phyloP scores from a whole-genome alignment of 2,888 invertebrate genomes.

The Agrotis ipsilon region DNA sequence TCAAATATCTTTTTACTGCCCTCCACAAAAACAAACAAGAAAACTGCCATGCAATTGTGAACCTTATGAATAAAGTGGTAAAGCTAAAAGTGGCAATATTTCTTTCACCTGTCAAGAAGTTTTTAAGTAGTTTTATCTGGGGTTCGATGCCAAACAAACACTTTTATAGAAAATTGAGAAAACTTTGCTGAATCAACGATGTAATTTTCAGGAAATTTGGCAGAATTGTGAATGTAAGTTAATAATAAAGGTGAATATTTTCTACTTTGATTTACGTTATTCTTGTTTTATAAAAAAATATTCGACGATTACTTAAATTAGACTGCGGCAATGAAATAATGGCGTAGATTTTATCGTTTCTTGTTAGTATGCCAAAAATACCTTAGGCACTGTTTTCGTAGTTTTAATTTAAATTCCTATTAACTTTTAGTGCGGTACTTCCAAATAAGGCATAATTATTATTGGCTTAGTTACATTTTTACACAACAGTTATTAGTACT shows the following conservation, averaged over 20 bases:
- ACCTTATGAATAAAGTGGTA: conserved; percentile 5
- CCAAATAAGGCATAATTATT: too few relatives aligned
- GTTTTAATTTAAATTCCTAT: not conserved
- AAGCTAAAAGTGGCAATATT: conserved; percentile 16
- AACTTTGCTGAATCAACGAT: conserved; percentile 27
- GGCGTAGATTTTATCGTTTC: conserved; percentile 2
- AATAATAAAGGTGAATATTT: not conserved
- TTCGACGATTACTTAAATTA: conserved; percentile 16
- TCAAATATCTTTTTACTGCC: not conserved
- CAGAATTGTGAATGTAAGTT: conserved; percentile 27
- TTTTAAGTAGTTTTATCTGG: conserved; percentile 55
- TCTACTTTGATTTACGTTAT: conserved; percentile 19
- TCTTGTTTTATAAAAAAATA: not conserved
- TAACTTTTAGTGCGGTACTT: not conserved
- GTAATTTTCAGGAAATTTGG: conserved; percentile 31
- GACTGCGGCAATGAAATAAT: not conserved
- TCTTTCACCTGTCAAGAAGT: conserved; percentile 44
- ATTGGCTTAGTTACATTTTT: too few relatives aligned
- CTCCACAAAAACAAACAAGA: not conserved
- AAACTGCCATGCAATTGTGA: conserved; percentile 22
- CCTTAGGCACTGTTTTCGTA: not conserved
- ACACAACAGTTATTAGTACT: too few relatives aligned
- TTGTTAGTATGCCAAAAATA: not conserved
- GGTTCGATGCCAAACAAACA: conserved; percentile 54
- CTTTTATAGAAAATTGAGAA: conserved; percentile 33